These are phyloP conservation scores for Eristalinus sepulchralis DNA, from an alignment of 2,888 invertebrate species.

Conservation along the genomic window DNA sequence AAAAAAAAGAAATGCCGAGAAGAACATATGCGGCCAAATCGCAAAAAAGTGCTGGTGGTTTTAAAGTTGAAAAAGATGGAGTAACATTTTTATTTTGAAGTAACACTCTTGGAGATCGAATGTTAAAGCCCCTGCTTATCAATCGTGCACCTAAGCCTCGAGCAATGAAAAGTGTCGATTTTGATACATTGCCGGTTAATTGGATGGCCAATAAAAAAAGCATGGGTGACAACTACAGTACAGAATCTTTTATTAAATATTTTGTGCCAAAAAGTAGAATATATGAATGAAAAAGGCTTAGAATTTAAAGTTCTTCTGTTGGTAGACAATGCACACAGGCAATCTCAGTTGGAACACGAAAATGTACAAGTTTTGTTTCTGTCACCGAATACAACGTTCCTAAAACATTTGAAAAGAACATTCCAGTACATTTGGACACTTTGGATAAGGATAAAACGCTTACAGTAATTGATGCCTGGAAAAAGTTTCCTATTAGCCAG, in stretches of 20 bases:
- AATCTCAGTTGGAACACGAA: slow-evolving; percentile 59
- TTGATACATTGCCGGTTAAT: slow-evolving; percentile 72
- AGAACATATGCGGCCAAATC: slow-evolving; percentile 73
- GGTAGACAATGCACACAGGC: slow-evolving; percentile 63
- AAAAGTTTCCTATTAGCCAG: too few relatives aligned
- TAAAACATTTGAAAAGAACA: too few relatives aligned
- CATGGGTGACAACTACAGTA: slow-evolving; percentile 72
- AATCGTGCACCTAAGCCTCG: slow-evolving; percentile 73
- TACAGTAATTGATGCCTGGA: too few relatives aligned
- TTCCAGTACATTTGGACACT: too few relatives aligned
- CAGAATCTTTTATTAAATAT: slow-evolving; percentile 68
- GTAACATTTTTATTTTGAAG: slow-evolving; percentile 74
- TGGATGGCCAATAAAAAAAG: slow-evolving; percentile 74
- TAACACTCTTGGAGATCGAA: slow-evolving; percentile 74
- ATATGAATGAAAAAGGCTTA: slow-evolving; percentile 54
- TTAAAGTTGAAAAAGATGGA: slow-evolving; percentile 74
- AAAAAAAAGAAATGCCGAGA: slow-evolving; percentile 6
- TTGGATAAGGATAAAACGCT: too few relatives aligned
- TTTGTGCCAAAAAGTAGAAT: slow-evolving; percentile 67
- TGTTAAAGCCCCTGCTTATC: slow-evolving; percentile 74
- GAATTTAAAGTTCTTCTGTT: slow-evolving; percentile 66
- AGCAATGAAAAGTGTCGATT: slow-evolving; percentile 72
- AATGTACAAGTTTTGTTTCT: slow-evolving; percentile 72
- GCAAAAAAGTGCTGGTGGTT: slow-evolving; percentile 73
- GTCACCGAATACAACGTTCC: slow-evolving; percentile 73